Evolutionary conservation across 1,140 invertebrate species (phyloP).

Genomic region (Sesamia nonagrioides): DNA sequence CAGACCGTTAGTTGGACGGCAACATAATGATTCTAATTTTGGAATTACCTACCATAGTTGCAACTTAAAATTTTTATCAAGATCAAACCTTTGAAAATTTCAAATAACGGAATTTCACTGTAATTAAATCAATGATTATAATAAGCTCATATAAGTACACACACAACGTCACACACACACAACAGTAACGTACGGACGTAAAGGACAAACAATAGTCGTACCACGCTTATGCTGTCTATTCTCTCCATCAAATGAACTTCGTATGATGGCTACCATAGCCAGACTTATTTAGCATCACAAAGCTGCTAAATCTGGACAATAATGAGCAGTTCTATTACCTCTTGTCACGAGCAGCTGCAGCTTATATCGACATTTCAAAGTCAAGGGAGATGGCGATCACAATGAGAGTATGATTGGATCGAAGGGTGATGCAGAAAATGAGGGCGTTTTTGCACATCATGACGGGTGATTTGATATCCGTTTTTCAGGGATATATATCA

Average conservation of each 20-base stretch:
- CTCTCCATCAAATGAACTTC: neutral
- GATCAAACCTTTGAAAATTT: no score
- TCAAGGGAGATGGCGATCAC: neutral
- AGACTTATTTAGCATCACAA: constrained; percentile 6
- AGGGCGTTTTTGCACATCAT: neutral
- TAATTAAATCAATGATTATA: no score
- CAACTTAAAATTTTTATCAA: no score
- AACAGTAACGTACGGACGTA: no score
- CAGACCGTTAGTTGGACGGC: no score
- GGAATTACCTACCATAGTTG: no score
- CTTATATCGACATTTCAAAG: constrained; percentile 35
- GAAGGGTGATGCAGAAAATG: neutral
- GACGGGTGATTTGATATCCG: neutral
- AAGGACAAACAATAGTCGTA: neutral
- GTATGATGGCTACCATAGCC: neutral
- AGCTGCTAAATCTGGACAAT: constrained; percentile 14
- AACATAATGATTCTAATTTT: no score
- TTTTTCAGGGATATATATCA: no score
- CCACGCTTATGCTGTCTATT: neutral
- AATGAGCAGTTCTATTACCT: neutral
- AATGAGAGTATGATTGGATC: neutral
- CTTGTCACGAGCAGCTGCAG: constrained; percentile 23
- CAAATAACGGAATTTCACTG: no score
- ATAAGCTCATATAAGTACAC: no score
- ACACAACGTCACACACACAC: no score